These are phyloP conservation scores for Perizoma flavofasciatum DNA, from an alignment of 2,888 invertebrate genomes.

Conservation along the genomic window DNA sequence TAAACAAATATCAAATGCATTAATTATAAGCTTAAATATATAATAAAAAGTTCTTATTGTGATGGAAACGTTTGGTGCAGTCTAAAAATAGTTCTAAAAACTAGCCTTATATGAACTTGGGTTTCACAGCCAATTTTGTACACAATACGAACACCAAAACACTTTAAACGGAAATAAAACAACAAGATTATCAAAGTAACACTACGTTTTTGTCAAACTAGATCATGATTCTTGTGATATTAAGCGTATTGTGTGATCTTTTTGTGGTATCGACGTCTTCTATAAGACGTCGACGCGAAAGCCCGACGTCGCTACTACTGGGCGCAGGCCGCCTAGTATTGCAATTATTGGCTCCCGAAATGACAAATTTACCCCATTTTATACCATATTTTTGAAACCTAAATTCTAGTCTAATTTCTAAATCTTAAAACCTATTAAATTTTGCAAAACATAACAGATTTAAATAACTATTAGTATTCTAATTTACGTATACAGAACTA, in stretches of 20 bases:
- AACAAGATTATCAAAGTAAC: conserved; percentile 44
- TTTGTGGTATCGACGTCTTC: conserved; percentile 51
- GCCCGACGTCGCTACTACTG: conserved; percentile 70
- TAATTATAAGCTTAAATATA: conserved; percentile 8
- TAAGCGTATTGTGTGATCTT: conserved; percentile 52
- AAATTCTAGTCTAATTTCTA: neutral
- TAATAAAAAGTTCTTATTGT: conserved; percentile 43
- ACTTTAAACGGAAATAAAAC: conserved; percentile 36
- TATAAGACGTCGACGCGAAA: conserved; percentile 66
- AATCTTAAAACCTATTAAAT: neutral
- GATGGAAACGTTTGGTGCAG: conserved; percentile 48
- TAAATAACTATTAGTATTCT: too few relatives aligned
- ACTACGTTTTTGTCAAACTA: conserved; percentile 54
- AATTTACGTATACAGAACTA: neutral
- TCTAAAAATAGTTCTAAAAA: conserved; percentile 64
- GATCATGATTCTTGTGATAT: conserved; percentile 59
- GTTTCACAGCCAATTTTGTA: conserved; percentile 45
- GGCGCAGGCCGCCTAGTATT: conserved; percentile 62
- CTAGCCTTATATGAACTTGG: conserved; percentile 58
- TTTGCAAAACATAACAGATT: too few relatives aligned
- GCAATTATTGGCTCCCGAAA: conserved; percentile 59
- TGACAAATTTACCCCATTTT: conserved; percentile 32
- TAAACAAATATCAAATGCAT: conserved; percentile 1
- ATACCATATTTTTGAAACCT: neutral
- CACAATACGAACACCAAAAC: conserved; percentile 44